Evolutionary conservation across 2,797 vertebrate genomes (phyloP).

Genomic region (Rhynchotus rufescens): DNA sequence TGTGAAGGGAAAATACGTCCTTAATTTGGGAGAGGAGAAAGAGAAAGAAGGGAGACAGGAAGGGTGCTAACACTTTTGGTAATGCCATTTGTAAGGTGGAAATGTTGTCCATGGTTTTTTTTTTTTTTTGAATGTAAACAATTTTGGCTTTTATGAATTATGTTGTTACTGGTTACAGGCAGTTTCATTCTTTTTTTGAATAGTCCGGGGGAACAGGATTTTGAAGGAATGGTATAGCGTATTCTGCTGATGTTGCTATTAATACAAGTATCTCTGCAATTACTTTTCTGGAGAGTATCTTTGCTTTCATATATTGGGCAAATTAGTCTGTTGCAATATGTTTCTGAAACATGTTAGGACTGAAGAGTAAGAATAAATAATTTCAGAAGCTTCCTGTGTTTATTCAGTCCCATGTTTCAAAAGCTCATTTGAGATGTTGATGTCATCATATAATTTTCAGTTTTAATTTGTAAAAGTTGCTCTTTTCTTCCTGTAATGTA

Average conservation of each 20-base stretch:
- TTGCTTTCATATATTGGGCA: constrained; percentile 65
- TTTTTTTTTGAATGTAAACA: constrained; percentile 64
- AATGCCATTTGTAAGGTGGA: constrained; percentile 56
- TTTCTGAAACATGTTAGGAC: constrained; percentile 14
- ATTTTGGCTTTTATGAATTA: constrained; percentile 68
- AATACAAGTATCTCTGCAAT: constrained; percentile 73
- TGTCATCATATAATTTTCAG: background rate
- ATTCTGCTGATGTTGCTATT: constrained; percentile 72
- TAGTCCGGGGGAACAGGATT: constrained; percentile 4
- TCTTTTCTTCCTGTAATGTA: constrained; percentile 43
- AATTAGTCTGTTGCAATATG: constrained; percentile 32
- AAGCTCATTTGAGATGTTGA: constrained; percentile 29
- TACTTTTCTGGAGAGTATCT: constrained; percentile 68
- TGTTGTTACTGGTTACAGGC: constrained; percentile 60
- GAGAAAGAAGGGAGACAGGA: no score
- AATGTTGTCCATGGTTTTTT: constrained; percentile 55
- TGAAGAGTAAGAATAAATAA: constrained; percentile 41
- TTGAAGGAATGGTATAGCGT: constrained; percentile 54
- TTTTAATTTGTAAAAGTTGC: constrained; percentile 56
- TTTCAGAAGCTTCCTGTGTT: background rate
- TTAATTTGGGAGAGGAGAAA: background rate
- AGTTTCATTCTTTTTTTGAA: constrained; percentile 66
- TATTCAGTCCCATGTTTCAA: background rate
- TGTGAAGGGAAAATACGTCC: background rate
- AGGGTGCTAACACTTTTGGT: background rate